Base-by-base conservation (phyloP, 2,888 invertebrate species). In the Eupithecia subfuscata region DNA sequence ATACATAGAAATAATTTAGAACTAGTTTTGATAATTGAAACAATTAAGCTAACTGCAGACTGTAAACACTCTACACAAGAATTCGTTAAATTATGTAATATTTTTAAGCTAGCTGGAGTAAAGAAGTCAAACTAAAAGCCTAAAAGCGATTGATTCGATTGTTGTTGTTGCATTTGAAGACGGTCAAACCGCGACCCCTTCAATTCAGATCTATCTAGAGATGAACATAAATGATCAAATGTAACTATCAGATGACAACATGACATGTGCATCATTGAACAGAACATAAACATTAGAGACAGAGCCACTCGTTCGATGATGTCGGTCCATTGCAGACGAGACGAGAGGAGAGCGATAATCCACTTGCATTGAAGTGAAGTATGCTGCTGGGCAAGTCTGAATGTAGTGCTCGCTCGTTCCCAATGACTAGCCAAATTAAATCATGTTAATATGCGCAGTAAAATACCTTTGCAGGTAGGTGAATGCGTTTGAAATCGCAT, bases 351-450 rank as follows among this genome's bases (percentile, higher is more conserved):
- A 74, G 60, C 70, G 76, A 76, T 75, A 75, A 73, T 67, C 77
- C 79, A 79, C 76, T 80, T 76, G 77, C 37, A 75, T 74, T 30
- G n/a, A 34, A 48, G n/a, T 48, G 2, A 30, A 14, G 25, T 16
- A 63, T 64, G 71, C 34, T 64, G 71, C 69, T 69, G 71, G 52
- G 30, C 9, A 71, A 48, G 71, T 69, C 22, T 22, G 37, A 74
- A 74, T 64, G 30, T 52, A 52, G 52, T 30, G 11, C 37, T 70
- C 40, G 6, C 37, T 74, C 52, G 25, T 56, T 9, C 14, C 25
- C 25, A 74, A 30, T 69, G 0, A 18, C 25, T 45, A n/a, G n/a
- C n/a, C 0, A 30, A 52, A 9, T 3, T 43, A 18, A 9, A 18
- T 48, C 0, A 48, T 48, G 1, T n/a, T n/a, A n/a, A n/a, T n/a